A percentile compares a stretch with the other conserved stretches of the same genome.
Conservation (phyloP, 2,797 vertebrate genomes). For the Lithobates pipiens region DNA sequence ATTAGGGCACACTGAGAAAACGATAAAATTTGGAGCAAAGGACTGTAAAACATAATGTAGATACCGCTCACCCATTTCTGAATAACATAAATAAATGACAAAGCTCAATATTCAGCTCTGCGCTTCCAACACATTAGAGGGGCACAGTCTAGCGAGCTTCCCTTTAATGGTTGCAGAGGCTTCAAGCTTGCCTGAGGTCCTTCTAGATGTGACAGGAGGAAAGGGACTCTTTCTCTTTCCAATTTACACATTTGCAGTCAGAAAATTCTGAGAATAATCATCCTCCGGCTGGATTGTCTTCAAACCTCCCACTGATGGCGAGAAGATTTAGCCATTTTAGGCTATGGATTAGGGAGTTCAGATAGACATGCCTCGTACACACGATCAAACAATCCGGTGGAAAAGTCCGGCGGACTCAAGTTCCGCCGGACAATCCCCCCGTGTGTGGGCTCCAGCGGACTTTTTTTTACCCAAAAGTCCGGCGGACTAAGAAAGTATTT, state of each 20-base stretch:
- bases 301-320: neutral
- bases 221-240: neutral
- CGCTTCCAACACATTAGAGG: neutral
- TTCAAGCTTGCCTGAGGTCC: neutral
- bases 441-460: no score
- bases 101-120: neutral
- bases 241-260: no score
- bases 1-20: no score
- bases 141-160: neutral
- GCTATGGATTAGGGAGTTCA: neutral
- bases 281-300: neutral
- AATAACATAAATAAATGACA: neutral
- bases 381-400: no score
- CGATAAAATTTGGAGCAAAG: no score
- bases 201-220: neutral
- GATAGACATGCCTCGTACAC: no score
- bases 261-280: neutral
- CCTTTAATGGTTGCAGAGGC: neutral
- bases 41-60: no score
- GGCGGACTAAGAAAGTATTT: no score
- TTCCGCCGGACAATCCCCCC: no score
- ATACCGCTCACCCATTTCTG: neutral
- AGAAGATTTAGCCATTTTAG: neutral
- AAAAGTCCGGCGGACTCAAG: no score
- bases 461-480: no score